Conservation (phyloP, 1,140 invertebrate species). For the Drosophila repleta region DNA sequence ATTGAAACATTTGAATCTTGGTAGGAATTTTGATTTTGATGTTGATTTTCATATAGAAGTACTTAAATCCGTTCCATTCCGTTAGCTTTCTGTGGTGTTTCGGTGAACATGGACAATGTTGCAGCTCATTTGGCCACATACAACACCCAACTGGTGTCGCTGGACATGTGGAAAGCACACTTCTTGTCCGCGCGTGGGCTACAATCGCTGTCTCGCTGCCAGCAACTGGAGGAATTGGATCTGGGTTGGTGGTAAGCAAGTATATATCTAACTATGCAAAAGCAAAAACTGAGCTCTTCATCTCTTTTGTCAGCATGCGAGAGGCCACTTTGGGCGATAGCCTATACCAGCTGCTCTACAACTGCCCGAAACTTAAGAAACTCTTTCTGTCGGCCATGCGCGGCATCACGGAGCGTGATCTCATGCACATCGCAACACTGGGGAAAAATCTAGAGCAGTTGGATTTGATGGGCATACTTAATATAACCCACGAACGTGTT, state of each 20-base stretch:
- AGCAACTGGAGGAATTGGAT: slow-evolving; percentile 91
- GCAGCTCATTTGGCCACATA: slow-evolving; percentile 87
- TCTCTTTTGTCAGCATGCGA: slow-evolving; percentile 82
- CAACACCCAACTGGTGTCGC: slow-evolving; percentile 88
- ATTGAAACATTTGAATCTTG: slow-evolving; percentile 90
- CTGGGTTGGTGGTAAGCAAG: slow-evolving; percentile 93
- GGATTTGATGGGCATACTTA: slow-evolving; percentile 92
- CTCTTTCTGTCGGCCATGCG: slow-evolving; percentile 91
- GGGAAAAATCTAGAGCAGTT: slow-evolving; percentile 90
- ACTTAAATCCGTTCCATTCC: background rate
- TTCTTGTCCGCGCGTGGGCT: slow-evolving; percentile 90
- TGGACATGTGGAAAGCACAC: slow-evolving; percentile 94
- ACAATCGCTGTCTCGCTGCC: slow-evolving; percentile 88
- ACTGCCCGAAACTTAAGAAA: slow-evolving; percentile 89
- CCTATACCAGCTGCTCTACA: slow-evolving; percentile 85
- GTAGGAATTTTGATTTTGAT: slow-evolving; percentile 73
- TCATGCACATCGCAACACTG: slow-evolving; percentile 88
- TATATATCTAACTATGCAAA: background rate
- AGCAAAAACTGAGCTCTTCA: background rate
- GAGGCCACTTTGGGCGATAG: slow-evolving; percentile 85
- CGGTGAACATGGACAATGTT: slow-evolving; percentile 89
- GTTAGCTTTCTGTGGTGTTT: slow-evolving; percentile 85
- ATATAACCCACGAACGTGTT: slow-evolving; percentile 89
- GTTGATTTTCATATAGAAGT: background rate
- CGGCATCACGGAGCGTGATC: slow-evolving; percentile 90